Base-by-base conservation (phyloP, 1,140 invertebrate genomes). In the Physella acuta region DNA sequence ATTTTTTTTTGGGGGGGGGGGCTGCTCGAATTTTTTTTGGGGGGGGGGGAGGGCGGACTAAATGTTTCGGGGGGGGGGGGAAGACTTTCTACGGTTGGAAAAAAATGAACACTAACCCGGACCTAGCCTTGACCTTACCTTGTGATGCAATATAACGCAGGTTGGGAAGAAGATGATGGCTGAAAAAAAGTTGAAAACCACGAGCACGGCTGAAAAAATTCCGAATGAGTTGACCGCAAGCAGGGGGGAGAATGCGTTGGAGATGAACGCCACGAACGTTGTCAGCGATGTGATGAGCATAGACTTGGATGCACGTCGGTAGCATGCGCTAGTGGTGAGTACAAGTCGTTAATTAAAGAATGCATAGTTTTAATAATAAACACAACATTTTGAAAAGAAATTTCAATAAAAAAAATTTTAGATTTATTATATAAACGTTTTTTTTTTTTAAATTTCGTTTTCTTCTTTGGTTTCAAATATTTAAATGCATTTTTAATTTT, bases 151-250 rank as follows among this genome's bases (percentile, higher is more conserved):
- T 49, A 83, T 73, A 16, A 83, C 75, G 17, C 79, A 75, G 3
- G 76, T 71, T n/a, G 82, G 82, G 61, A 82, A 81, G 63, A 79
- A 84, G 11, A 76, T n/a, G 31, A 82, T 72, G 37, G 79, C 76
- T 5, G 79, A 79, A 5, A 81, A 33, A 51, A 80, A 82, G 71
- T 82, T 81, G 30, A 79, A 72, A 8, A 76, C 39, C n/a, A 82
- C 73, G 5, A 81, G 74, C 2, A 80, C 52, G 17, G 74, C 78
- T 20, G 79, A 70, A 65, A 82, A 82, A 1, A 80, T 24, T 1
- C 80, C 80, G 56, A 82, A 82, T 4, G 80, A 75, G 16, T 58
- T 30, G 2, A 77, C 74, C 1, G 72, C 73, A 14, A 82, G 49
- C 33, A 82, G 51, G 14, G 79, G 79, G 33, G 78, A 78, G 14